Base-by-base conservation (phyloP, 30 jellyfish, hydroid and myxozoan genomes). In the Cassiopea xamachana region DNA sequence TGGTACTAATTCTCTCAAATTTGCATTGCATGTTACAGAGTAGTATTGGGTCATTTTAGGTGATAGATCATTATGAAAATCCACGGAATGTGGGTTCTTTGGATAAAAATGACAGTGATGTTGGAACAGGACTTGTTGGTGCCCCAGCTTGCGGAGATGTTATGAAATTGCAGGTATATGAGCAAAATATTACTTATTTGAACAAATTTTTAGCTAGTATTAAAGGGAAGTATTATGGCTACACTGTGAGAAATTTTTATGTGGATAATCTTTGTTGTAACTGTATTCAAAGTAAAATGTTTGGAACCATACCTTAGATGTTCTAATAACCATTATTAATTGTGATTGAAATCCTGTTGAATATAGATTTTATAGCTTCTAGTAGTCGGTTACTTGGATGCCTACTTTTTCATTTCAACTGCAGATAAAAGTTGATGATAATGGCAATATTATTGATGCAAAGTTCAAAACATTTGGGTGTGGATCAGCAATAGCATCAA, bases 111-210 rank as follows among this genome's bases (percentile, higher is more conserved):
- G 99, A 97, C 82, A 8, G 61, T 17, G 93, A 97, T 83, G 99
- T 97, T 74, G 99, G 99, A 1, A 97, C 99, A 51, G 99, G 99
- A 48, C 87, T 94, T 2, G 99, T 97, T 79, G 99, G 99, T 50
- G 99, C 99, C 3, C 99, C 99, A 1, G 99, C 99, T 19, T 97
- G 99, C 77, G 99, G 99, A 1, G 99, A 97, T 84, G 99, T 97
- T 81, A 97, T 97, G 99, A 97, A 97, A 88, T 91, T 97, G 14
- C 99, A 97, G 95, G 99, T 97, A 89, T 5, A 19, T 39, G 79
- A 39, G 79, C 46, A 18, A 10, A 9, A 44, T 2, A n/a, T 61
- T 2, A 5, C 82, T 13, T 73, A 2, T 6, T 55, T 3, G 64
- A 55, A 55, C 39, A 27, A 0, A 27, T 27, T 27, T 27, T 27